Base-by-base conservation (phyloP, 2,797 vertebrate genomes). In the Pseudochirops cupreus region DNA sequence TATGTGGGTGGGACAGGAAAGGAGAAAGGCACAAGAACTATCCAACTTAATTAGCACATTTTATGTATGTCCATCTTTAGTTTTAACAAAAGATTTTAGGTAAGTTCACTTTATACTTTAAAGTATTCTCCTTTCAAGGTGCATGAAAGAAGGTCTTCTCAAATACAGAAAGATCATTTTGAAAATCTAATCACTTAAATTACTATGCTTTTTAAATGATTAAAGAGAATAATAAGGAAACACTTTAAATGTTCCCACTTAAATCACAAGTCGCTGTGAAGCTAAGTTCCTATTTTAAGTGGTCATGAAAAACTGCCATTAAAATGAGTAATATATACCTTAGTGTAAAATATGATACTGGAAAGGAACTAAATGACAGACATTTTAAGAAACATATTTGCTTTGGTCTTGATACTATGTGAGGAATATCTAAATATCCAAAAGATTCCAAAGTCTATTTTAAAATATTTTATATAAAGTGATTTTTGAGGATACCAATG, bases 401-500 rank as follows among this genome's bases (percentile, higher is more conserved):
- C 67, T 56, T 95, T 91, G 94, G 0, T 95, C 91, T 56, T 93
- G 82, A 46, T 82, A 46, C 11, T 46, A 82, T 26, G 21, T 82
- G 74, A 82, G 39, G 9, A 95, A 24, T 90, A 97, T 89, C 55
- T 58, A 95, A 95, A 24, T 90, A 97, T 89, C 55, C 56, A 95
- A 96, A 94, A 94, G 67, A 62, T 96, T 96, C 93, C 55, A 95
- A 96, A 94, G 57, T 31, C 67, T 93, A 93, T 91, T 91, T 89
- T 67, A 94, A 93, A 57, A n/a, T 92, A 93, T 91, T 94, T 95
- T 95, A 94, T 90, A 94, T 46, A 95, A 97, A 74, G 53, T 91
- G 14, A 95, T 98, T 95, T 46, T 96, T 97, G 92, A 98, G 97
- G 98, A 98, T 31, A 94, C 5, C 67, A 98, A 98, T 97, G 97